A percentile compares a stretch with the other conserved stretches of the same genome.
These are phyloP conservation scores for Patella ulyssiponensis DNA, from an alignment of 2,888 invertebrate species.

Conservation along the genomic window DNA sequence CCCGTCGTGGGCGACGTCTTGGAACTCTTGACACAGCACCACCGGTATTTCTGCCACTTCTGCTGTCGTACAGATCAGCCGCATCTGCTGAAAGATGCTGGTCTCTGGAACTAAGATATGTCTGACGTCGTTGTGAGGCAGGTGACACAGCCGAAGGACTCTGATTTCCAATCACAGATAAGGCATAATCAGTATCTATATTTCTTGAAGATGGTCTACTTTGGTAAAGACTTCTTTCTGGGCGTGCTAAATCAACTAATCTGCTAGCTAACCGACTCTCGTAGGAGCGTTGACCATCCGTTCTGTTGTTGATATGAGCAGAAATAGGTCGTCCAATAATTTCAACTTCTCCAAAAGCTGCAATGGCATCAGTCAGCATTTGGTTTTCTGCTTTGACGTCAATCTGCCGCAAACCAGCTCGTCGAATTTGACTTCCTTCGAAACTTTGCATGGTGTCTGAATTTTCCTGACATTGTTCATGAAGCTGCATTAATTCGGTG, in stretches of 20 bases:
- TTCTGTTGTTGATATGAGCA: background rate
- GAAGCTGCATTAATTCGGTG: conserved; percentile 57
- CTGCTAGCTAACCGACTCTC: background rate
- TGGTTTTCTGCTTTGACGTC: conserved; percentile 61
- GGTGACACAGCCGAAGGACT: background rate
- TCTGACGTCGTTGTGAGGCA: background rate
- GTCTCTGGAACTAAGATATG: background rate
- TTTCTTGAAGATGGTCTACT: conserved; percentile 2
- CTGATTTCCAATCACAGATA: background rate
- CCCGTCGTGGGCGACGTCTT: conserved; percentile 42
- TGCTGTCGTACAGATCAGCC: background rate
- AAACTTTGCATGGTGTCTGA: conserved; percentile 57
- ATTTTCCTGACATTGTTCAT: conserved; percentile 59
- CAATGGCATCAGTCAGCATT: conserved; percentile 55
- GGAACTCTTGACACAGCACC: background rate
- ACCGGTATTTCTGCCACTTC: background rate
- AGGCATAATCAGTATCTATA: background rate
- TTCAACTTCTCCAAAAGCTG: conserved; percentile 55
- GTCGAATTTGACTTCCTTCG: conserved; percentile 86
- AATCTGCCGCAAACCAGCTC: conserved; percentile 80
- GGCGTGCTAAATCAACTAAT: conserved; percentile 2
- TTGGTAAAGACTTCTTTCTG: background rate
- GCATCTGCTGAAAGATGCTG: background rate
- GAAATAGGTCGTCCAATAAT: background rate
- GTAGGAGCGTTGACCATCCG: background rate